phyloP scores from a whole-genome alignment of 1,140 invertebrate species.

The Choristoneura fumiferana region DNA sequence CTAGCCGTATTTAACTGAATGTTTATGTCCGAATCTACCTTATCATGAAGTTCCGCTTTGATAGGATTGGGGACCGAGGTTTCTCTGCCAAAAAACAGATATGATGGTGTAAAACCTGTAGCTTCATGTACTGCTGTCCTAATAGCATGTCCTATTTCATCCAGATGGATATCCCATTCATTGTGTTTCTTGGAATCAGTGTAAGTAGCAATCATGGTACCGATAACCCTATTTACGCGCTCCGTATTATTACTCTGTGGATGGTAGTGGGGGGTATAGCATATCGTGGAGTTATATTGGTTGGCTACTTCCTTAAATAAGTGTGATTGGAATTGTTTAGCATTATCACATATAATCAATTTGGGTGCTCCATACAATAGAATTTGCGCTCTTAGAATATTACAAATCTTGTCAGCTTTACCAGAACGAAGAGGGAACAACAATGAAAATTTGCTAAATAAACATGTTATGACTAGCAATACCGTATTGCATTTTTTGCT shows the following conservation, averaged over 20 bases:
- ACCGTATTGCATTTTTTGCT: slow-evolving; percentile 30
- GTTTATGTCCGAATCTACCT: no score
- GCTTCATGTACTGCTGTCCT: slow-evolving; percentile 16
- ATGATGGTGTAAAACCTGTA: slow-evolving; percentile 8
- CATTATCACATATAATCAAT: slow-evolving; percentile 30
- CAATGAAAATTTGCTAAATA: slow-evolving; percentile 34
- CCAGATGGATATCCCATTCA: slow-evolving; percentile 6
- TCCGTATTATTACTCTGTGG: background rate
- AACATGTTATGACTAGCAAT: slow-evolving; percentile 31
- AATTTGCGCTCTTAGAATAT: slow-evolving; percentile 18
- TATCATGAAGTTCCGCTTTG: no score
- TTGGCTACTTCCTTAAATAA: slow-evolving; percentile 27
- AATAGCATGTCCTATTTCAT: slow-evolving; percentile 2
- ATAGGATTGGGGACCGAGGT: background rate
- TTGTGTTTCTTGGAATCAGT: slow-evolving; percentile 1
- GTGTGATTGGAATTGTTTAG: slow-evolving; percentile 33
- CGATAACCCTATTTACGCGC: slow-evolving; percentile 16
- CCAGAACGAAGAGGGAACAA: slow-evolving; percentile 30
- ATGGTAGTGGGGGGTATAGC: background rate
- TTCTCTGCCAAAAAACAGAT: slow-evolving; percentile 16
- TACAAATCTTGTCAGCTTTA: slow-evolving; percentile 18
- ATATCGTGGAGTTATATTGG: background rate
- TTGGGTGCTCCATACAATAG: slow-evolving; percentile 26
- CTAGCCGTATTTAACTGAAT: no score
- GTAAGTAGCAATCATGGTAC: slow-evolving; percentile 6